Evolutionary conservation across 2,113 vertebrate genomes (phyloP).

Genomic region (Hyaena hyaena): DNA sequence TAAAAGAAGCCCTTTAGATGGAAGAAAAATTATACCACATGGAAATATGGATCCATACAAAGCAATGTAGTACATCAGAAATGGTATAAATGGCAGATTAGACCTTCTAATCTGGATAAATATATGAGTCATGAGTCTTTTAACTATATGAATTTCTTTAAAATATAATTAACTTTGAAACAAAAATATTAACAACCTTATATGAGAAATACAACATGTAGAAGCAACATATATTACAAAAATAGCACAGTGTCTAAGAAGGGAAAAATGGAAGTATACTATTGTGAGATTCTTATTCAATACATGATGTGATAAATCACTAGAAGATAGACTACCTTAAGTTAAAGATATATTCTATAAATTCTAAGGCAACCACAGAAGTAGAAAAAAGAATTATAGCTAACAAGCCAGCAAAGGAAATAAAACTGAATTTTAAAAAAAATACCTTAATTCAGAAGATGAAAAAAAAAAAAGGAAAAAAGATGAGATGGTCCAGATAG

Average conservation of each 20-base stretch:
- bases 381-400: neutral
- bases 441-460: neutral
- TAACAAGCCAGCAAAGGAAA: slow-evolving; percentile 17
- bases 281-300: neutral
- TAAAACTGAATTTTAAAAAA: slow-evolving; percentile 9
- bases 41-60: neutral
- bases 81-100: neutral
- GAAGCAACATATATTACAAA: neutral
- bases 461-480: neutral
- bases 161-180: slow-evolving; percentile 2
- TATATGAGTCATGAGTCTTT: neutral
- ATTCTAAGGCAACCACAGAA: neutral
- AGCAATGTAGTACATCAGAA: neutral
- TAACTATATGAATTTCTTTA: slow-evolving; percentile 12
- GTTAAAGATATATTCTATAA: neutral
- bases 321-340: neutral
- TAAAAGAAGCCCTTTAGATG: slow-evolving; percentile 4
- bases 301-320: neutral
- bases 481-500: neutral
- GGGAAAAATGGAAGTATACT: neutral
- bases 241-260: neutral
- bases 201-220: neutral
- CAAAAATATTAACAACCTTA: neutral
- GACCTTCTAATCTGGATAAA: neutral
- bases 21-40: neutral